A percentile compares a stretch with the other conserved stretches of the same genome.
Evolutionary conservation across 2,888 invertebrate species (phyloP).

Genomic region (Trissolcus brochymenae): DNA sequence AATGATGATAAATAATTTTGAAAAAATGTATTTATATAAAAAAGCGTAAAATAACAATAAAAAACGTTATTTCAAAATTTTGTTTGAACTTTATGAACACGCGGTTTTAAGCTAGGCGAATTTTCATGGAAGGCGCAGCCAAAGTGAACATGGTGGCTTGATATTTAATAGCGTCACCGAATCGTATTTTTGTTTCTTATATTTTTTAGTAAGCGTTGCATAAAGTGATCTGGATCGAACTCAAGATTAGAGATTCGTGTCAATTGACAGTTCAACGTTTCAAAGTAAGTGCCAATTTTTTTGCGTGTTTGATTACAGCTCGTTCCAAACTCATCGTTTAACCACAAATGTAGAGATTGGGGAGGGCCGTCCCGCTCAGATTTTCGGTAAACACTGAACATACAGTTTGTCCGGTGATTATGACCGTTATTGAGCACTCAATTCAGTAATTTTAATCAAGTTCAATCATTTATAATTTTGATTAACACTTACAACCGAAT

Average conservation of each 20-base stretch:
- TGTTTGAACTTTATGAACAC: no score
- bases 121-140: slow-evolving; percentile 6
- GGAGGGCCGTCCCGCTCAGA: slow-evolving; percentile 1
- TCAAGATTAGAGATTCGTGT: not conserved
- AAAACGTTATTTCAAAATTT: no score
- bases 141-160: slow-evolving; percentile 43
- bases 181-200: slow-evolving; percentile 44
- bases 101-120: no score
- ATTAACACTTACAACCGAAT: not conserved
- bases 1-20: no score
- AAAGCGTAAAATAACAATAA: no score
- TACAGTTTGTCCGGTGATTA: not conserved
- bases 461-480: not conserved
- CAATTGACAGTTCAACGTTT: not conserved
- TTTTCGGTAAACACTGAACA: not conserved
- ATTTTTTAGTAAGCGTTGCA: slow-evolving; percentile 32
- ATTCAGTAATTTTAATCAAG: not conserved
- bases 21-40: no score
- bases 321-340: not conserved
- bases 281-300: not conserved
- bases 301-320: not conserved
- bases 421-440: not conserved
- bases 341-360: not conserved
- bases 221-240: not conserved
- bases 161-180: slow-evolving; percentile 44